Percentiles rank a stretch among this genome's conserved stretches.
Evolutionary conservation across 2,113 vertebrate species (phyloP).

Genomic region (Acrocephalus kingi): DNA sequence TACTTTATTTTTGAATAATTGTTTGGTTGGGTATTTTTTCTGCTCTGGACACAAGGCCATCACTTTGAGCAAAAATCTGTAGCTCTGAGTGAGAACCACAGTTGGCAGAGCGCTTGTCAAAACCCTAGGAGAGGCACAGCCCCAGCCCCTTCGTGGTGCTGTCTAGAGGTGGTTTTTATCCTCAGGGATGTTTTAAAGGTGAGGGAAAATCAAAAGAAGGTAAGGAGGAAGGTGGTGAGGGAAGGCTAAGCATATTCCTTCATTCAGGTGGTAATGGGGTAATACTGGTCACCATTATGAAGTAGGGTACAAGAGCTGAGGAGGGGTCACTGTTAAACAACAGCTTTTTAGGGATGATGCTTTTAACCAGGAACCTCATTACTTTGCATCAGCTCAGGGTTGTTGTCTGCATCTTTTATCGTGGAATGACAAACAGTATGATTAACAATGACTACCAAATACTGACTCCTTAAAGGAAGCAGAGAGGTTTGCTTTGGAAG

Average conservation of each 20-base stretch:
- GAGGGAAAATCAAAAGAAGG: neutral
- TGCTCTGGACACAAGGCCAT: conserved; percentile 16
- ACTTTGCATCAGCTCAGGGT: neutral
- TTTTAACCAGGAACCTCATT: neutral
- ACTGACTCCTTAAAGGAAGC: conserved; percentile 21
- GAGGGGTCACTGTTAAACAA: neutral
- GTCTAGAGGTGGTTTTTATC: neutral
- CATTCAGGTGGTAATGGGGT: neutral
- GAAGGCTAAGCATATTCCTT: neutral
- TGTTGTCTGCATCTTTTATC: neutral
- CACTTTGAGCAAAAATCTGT: neutral
- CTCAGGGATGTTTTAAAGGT: neutral
- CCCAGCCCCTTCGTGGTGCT: neutral
- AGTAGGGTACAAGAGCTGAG: neutral
- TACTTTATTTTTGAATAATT: conserved; percentile 56
- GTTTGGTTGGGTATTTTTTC: neutral
- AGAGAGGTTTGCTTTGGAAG: conserved; percentile 33
- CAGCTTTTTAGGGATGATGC: neutral
- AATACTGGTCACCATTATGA: neutral
- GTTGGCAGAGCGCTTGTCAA: neutral
- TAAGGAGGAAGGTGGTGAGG: neutral
- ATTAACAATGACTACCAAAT: conserved; percentile 27
- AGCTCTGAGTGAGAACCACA: neutral
- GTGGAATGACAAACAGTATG: neutral
- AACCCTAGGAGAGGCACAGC: neutral